These are phyloP conservation scores for Pangasianodon gigas DNA, from an alignment of 2,113 vertebrate species.

Conservation along the genomic window DNA sequence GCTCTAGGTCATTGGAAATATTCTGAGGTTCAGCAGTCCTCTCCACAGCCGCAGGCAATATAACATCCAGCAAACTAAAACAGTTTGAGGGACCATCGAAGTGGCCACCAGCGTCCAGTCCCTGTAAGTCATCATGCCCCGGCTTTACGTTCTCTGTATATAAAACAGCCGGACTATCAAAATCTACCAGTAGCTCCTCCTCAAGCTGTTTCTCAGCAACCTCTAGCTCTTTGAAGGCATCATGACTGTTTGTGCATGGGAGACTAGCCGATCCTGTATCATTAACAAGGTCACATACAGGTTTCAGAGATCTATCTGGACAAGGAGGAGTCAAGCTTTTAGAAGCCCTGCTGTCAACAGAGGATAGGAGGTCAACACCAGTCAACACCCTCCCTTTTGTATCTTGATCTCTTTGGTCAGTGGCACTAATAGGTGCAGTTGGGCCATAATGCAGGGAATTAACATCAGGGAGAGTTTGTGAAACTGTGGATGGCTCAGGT, in stretches of 20 bases:
- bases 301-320: constrained; percentile 77
- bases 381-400: constrained; percentile 74
- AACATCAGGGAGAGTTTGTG: constrained; percentile 67
- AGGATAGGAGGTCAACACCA: constrained; percentile 89
- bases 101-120: constrained; percentile 9
- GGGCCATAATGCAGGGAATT: constrained; percentile 65
- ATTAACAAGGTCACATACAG: constrained; percentile 89
- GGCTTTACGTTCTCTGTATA: constrained; percentile 12
- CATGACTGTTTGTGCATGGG: constrained; percentile 67
- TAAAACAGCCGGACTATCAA: constrained; percentile 67
- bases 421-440: constrained; percentile 51
- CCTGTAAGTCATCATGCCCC: constrained; percentile 10
- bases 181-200: constrained; percentile 71
- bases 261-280: constrained; percentile 81
- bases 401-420: constrained; percentile 62
- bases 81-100: constrained; percentile 54
- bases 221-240: constrained; percentile 74
- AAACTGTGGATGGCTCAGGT: constrained; percentile 57
- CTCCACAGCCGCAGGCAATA: constrained; percentile 69
- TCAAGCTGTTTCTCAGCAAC: constrained; percentile 65
- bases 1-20: constrained; percentile 5
- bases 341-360: constrained; percentile 76
- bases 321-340: constrained; percentile 71
- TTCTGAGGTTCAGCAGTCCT: constrained; percentile 49
- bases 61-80: constrained; percentile 65